Evolutionary conservation across 92 coral and sea anemone species (phyloP).

Genomic region (Porites lobata): DNA sequence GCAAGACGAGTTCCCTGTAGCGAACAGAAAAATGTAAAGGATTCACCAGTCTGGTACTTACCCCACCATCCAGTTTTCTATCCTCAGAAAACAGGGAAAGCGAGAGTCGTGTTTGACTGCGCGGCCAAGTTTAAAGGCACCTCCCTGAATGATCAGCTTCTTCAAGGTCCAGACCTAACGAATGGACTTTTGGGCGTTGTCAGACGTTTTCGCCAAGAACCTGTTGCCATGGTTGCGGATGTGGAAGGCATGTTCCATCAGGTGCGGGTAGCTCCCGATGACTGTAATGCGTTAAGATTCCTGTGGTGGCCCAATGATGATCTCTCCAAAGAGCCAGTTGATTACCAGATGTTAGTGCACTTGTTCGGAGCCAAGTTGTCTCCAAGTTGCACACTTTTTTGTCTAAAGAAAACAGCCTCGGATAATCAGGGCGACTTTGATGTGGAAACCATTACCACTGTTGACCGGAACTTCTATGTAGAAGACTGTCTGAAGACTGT

Average conservation of each 20-base stretch:
- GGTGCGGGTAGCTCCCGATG: not conserved
- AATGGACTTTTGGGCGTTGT: constrained; percentile 64
- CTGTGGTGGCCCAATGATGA: not conserved
- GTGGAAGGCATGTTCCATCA: not conserved
- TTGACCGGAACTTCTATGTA: constrained; percentile 39
- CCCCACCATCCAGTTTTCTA: constrained; percentile 77
- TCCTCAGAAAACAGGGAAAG: constrained; percentile 62
- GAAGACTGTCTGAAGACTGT: constrained; percentile 49
- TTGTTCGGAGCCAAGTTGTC: not conserved
- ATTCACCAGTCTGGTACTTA: constrained; percentile 33
- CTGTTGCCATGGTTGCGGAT: not conserved
- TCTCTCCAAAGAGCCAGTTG: not conserved
- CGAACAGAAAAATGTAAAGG: not conserved
- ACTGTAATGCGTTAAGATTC: not conserved
- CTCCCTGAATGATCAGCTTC: constrained; percentile 57
- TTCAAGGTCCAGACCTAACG: constrained; percentile 72
- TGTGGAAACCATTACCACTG: not conserved
- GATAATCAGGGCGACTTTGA: not conserved
- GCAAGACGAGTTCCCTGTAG: constrained; percentile 43
- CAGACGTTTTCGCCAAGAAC: constrained; percentile 60
- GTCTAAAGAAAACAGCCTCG: not conserved
- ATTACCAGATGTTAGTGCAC: not conserved
- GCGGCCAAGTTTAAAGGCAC: constrained; percentile 52
- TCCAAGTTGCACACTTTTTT: not conserved
- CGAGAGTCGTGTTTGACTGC: constrained; percentile 73